Evolutionary conservation across 2,797 vertebrate species (phyloP).

Genomic region (Lagorchestes hirsutus): DNA sequence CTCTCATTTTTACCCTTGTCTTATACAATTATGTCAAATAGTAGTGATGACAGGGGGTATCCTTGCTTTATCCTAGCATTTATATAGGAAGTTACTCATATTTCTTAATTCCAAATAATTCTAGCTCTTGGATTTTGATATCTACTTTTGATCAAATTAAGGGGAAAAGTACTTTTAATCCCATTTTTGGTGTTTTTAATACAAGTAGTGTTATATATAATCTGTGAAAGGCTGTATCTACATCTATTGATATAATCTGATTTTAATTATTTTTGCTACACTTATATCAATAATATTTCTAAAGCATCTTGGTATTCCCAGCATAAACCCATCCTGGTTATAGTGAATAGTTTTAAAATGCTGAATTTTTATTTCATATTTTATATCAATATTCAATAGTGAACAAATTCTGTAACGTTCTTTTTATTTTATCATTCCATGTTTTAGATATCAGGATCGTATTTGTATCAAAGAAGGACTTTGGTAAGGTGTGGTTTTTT

Average conservation of each 20-base stretch:
- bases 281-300: not conserved
- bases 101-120: not conserved
- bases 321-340: not conserved
- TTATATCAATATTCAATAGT: not conserved
- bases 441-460: not conserved
- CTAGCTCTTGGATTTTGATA: not conserved
- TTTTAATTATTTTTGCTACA: not conserved
- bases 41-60: not conserved
- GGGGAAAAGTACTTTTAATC: not conserved
- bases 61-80: not conserved
- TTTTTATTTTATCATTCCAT: not conserved
- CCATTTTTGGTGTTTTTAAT: not conserved
- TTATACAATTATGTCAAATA: not conserved
- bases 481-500: not conserved
- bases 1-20: not conserved
- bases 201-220: not conserved
- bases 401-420: not conserved
- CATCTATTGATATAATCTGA: not conserved
- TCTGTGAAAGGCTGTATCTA: not conserved
- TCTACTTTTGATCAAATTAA: not conserved
- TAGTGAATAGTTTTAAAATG: not conserved
- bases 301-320: not conserved
- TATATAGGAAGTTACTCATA: not conserved
- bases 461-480: not conserved
- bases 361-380: not conserved